Evolutionary conservation across 2,113 vertebrate species (phyloP).

Genomic region (Carollia perspicillata): DNA sequence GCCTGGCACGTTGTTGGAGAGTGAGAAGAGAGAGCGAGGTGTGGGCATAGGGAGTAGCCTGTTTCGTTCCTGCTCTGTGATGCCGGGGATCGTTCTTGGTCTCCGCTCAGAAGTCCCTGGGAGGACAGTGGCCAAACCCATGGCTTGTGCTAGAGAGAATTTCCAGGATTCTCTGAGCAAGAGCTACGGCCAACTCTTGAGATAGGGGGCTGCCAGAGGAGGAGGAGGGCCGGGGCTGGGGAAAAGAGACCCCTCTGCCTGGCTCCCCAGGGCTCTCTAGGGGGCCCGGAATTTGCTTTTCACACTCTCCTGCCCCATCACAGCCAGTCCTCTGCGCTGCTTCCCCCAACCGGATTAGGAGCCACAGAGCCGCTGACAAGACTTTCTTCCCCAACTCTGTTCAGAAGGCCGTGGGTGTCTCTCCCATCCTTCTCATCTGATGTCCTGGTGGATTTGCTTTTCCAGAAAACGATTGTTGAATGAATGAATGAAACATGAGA

Average conservation of each 20-base stretch:
- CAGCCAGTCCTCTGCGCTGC: neutral
- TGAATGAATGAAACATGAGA: neutral
- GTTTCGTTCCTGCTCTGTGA: neutral
- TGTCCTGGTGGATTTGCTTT: neutral
- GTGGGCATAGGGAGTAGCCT: neutral
- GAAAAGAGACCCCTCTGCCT: neutral
- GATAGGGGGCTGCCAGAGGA: neutral
- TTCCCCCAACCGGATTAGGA: neutral
- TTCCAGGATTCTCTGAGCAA: neutral
- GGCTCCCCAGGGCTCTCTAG: neutral
- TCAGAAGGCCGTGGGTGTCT: neutral
- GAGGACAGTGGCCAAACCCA: too few species aligned
- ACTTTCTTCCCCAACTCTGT: neutral
- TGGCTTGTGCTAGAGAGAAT: neutral
- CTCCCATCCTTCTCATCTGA: neutral
- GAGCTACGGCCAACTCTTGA: neutral
- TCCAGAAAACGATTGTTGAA: neutral
- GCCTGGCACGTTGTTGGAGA: fast-evolving
- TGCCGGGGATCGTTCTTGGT: neutral
- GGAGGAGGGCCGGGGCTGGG: neutral
- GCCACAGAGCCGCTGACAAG: neutral
- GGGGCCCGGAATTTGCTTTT: neutral
- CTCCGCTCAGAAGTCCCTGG: neutral
- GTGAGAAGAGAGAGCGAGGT: too few species aligned
- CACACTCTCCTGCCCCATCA: neutral